Conservation (phyloP, 1,140 invertebrate species). For the Patella vulgata region DNA sequence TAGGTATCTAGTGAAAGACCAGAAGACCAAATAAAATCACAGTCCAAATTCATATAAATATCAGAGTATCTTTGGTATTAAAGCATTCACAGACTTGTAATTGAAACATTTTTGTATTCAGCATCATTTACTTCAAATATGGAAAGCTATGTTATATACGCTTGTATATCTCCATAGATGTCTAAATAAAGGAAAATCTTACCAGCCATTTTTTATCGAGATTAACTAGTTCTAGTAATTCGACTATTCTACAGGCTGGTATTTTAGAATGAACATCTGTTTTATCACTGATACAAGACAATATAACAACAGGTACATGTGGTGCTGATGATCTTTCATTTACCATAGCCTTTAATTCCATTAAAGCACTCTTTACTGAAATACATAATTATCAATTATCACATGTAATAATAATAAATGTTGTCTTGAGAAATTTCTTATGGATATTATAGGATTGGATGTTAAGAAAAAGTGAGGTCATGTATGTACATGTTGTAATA, state of each 20-base stretch:
- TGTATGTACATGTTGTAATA: constrained; percentile 5
- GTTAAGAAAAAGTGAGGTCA: background rate
- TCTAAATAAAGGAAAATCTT: constrained; percentile 14
- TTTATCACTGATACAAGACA: constrained; percentile 44
- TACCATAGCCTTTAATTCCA: constrained; percentile 51
- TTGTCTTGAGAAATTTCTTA: background rate
- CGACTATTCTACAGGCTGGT: constrained; percentile 47
- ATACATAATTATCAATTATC: background rate
- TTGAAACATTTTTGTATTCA: too few species aligned
- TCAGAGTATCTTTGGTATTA: background rate
- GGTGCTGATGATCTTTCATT: constrained; percentile 55
- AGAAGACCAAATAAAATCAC: background rate
- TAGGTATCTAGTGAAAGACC: too few species aligned
- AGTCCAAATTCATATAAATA: background rate
- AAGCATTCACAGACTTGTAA: background rate
- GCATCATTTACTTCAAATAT: too few species aligned
- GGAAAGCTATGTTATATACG: too few species aligned
- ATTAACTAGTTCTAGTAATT: constrained; percentile 38
- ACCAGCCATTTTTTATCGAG: constrained; percentile 59
- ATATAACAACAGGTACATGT: constrained; percentile 52
- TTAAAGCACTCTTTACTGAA: constrained; percentile 27
- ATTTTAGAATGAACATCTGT: constrained; percentile 28
- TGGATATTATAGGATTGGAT: background rate
- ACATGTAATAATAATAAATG: background rate
- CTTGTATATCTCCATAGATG: too few species aligned